Conservation (phyloP, 2,797 vertebrate genomes). For the Eidolon dupreanum region DNA sequence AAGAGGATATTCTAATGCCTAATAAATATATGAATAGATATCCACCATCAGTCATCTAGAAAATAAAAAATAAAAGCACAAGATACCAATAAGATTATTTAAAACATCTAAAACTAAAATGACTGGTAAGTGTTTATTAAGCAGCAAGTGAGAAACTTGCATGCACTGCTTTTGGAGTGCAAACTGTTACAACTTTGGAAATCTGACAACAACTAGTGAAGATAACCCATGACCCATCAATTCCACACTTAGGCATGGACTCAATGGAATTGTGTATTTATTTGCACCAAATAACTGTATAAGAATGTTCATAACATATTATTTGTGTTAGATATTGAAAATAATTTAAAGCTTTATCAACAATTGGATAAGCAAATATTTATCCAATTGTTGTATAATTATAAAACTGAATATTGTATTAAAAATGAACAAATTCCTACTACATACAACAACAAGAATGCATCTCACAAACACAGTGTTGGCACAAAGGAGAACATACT, state of each 20-base stretch:
- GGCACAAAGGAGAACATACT: background rate
- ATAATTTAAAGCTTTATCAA: background rate
- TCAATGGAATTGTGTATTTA: background rate
- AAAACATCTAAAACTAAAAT: background rate
- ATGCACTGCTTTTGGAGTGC: background rate
- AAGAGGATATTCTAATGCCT: background rate
- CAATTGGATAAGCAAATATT: background rate
- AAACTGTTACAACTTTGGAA: background rate
- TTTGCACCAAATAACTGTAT: background rate
- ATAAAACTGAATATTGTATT: background rate
- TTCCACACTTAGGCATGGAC: background rate
- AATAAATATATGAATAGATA: no score
- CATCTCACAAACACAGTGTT: background rate
- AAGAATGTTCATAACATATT: background rate
- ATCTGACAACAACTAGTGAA: background rate
- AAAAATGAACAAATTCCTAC: background rate
- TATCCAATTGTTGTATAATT: background rate
- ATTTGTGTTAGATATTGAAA: background rate
- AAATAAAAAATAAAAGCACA: background rate
- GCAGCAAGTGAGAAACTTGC: background rate
- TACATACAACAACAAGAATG: background rate
- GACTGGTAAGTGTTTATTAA: background rate
- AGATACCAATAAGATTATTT: background rate
- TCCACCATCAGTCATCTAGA: background rate
- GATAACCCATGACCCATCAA: background rate